Evolutionary conservation across 2,888 invertebrate species (phyloP), one percentile per base, ranked within the genome.

Genomic region (Pammene aurita): DNA sequence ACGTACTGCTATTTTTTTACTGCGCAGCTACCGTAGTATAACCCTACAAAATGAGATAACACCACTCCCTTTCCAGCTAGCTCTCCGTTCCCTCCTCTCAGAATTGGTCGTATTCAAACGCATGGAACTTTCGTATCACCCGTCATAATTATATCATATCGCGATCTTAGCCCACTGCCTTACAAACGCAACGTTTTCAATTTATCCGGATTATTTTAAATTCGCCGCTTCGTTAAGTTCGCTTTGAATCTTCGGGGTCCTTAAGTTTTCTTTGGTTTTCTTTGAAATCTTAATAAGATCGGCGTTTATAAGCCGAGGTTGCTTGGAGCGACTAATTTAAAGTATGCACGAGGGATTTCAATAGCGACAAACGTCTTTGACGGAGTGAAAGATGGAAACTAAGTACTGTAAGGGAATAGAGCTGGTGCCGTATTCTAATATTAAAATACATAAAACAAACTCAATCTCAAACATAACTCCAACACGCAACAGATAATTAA

Each of bases 1-100:
- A 26, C 41, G 5, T 52, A 62, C 62, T 62, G 62, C 34, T 26
- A 10, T 26, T 18, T 52, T 41, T 62, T 50, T 52, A 62, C 62
- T 62, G 41, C 41, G 26, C 35, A 48, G 63, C 58, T 68, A 68
- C 68, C 68, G 68, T 68, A 68, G 68, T 68, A 68, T 58, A 68
- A 68, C 63, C 63, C 63, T 13, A 38, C 26, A 14, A 13, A 50
- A 58, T 68, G 9, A 13, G n/a, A 38, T 16, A 68, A 26, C 44
- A 34, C 44, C 16, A n/a, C 13, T 5, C 46, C 7, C 35, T 5
- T 5, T n/a, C 34, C 5, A 7, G 11, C 7, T n/a, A 11, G 5
- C 50, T 54, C 38, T 52, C 7, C 11, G 11, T 10, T n/a, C 14
- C 26, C 10, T 7, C 5, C 67, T 64, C 62, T 11, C n/a, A 14